Percentiles rank a stretch among this genome's conserved stretches.
Evolutionary conservation across 2,113 vertebrate genomes (phyloP).

Genomic region (Tragelaphus buxtoni): DNA sequence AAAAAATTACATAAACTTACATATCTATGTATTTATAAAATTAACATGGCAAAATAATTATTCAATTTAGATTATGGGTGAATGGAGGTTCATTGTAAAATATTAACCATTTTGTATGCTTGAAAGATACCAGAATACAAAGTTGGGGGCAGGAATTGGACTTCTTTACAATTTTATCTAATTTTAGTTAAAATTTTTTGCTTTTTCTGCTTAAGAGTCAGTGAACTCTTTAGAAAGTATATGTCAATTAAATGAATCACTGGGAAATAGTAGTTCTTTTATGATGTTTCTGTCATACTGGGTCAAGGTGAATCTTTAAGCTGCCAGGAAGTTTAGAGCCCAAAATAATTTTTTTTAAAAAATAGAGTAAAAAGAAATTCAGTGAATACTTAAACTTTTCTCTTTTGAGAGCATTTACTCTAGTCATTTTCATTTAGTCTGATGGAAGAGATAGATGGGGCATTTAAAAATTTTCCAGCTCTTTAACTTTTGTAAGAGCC

Average conservation of each 20-base stretch:
- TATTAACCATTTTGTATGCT: not conserved
- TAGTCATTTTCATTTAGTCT: conserved; percentile 16
- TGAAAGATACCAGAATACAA: not conserved
- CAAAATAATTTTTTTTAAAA: not conserved
- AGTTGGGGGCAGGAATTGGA: not conserved
- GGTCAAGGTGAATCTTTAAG: not conserved
- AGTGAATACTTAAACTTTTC: not conserved
- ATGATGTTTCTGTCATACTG: not conserved
- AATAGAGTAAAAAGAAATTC: not conserved
- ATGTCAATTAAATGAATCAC: conserved; percentile 24
- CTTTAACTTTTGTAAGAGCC: not conserved
- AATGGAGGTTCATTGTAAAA: not conserved
- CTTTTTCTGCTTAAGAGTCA: not conserved
- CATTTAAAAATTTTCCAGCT: conserved; percentile 26
- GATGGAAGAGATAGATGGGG: not conserved
- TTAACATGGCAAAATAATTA: not conserved
- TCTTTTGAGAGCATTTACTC: not conserved
- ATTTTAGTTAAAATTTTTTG: not conserved
- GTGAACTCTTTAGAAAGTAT: not conserved
- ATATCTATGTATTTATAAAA: not conserved
- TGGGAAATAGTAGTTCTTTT: not conserved
- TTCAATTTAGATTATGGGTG: conserved; percentile 1
- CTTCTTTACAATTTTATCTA: not conserved
- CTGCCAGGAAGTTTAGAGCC: not conserved
- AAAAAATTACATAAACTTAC: not conserved